phyloP scores from a whole-genome alignment of 2,888 invertebrate genomes.

The Diaperis boleti region DNA sequence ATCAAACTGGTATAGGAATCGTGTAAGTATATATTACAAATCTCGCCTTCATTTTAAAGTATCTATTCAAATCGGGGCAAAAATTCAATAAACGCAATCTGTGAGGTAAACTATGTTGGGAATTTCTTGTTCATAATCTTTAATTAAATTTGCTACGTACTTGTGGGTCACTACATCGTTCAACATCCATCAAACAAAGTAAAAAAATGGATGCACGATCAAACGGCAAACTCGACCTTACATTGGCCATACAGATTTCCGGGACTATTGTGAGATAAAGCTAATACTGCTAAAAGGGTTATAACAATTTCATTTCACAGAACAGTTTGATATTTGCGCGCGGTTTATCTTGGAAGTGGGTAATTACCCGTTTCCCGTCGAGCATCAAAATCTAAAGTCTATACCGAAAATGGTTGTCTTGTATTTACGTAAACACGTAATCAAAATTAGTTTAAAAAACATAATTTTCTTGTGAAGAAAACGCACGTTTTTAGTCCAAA shows the following conservation, averaged over 20 bases:
- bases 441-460: not conserved
- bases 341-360: slow-evolving; percentile 10
- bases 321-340: slow-evolving; percentile 9
- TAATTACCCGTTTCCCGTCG: slow-evolving; percentile 2
- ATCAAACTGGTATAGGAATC: no score
- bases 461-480: not conserved
- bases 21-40: no score
- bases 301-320: slow-evolving; percentile 15
- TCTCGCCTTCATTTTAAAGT: no score
- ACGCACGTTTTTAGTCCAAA: not conserved
- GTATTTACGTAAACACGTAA: no score
- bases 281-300: slow-evolving; percentile 9
- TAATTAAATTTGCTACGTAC: no score
- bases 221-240: not conserved
- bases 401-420: no score
- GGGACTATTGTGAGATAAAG: slow-evolving; percentile 1
- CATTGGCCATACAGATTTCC: slow-evolving; percentile 1
- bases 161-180: no score
- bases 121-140: no score
- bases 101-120: no score
- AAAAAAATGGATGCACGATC: not conserved
- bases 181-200: no score
- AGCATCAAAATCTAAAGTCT: not conserved
- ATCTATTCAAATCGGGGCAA: no score
- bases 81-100: no score